Conservation (phyloP, 2,113 vertebrate species). For the Cyanoderma ruficeps region DNA sequence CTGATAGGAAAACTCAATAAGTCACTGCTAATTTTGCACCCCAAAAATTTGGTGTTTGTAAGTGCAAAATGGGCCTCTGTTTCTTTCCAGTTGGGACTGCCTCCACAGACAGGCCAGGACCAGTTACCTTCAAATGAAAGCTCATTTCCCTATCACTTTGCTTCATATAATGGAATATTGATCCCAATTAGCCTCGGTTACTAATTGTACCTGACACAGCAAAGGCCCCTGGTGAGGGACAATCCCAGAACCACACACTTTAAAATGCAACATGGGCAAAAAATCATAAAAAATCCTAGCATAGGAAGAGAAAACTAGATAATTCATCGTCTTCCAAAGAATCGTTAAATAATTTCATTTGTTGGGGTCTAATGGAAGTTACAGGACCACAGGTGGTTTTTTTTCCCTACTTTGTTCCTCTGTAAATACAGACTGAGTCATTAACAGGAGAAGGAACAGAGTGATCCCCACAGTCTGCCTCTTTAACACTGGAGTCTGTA, state of each 20-base stretch:
- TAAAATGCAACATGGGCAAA: not conserved
- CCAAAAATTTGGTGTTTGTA: not conserved
- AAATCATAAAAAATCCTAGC: not conserved
- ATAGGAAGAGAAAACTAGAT: not conserved
- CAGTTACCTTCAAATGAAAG: not conserved
- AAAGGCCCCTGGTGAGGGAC: not conserved
- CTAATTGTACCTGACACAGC: slow-evolving; percentile 1
- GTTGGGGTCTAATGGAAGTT: not conserved
- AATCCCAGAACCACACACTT: not conserved
- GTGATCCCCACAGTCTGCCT: not conserved
- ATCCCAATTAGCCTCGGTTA: not conserved
- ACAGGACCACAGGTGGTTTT: not conserved
- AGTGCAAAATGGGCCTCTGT: not conserved
- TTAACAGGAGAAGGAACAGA: not conserved
- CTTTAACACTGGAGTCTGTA: not conserved
- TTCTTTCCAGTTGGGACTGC: not conserved
- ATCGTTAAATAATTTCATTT: not conserved
- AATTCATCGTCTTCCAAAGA: not conserved
- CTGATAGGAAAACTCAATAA: not conserved
- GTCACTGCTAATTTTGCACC: not conserved
- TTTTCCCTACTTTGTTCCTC: not conserved
- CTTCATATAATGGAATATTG: not conserved
- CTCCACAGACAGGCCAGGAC: not conserved
- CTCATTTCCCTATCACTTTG: not conserved
- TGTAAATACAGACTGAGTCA: not conserved